Evolutionary conservation across 2,113 vertebrate species (phyloP).

Genomic region (Salvelinus sp.): DNA sequence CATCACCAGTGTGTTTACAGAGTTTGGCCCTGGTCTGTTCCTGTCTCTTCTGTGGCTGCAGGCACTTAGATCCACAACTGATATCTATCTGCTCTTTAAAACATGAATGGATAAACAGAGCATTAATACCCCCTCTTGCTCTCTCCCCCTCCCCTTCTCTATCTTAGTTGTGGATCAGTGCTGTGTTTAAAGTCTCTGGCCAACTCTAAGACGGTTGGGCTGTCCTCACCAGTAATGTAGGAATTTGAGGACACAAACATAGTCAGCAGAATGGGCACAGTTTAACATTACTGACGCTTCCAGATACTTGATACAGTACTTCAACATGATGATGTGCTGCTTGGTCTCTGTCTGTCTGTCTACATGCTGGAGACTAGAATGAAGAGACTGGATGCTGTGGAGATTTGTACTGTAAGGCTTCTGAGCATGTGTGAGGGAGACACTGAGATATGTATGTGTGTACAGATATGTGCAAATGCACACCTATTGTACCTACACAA

Average conservation of each 20-base stretch:
- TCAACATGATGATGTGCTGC: slow-evolving; percentile 15
- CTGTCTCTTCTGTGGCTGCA: background rate
- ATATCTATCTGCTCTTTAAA: background rate
- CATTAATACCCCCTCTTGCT: background rate
- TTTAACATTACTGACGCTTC: slow-evolving; percentile 17
- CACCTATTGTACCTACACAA: background rate
- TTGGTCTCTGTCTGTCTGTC: background rate
- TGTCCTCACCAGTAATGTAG: background rate
- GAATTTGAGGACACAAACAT: slow-evolving; percentile 1
- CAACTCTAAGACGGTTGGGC: background rate
- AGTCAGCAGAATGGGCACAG: slow-evolving; percentile 4
- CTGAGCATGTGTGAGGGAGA: background rate
- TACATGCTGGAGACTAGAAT: background rate
- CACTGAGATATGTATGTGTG: background rate
- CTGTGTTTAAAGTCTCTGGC: slow-evolving; percentile 12
- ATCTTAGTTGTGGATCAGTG: slow-evolving; percentile 5
- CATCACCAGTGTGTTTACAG: background rate
- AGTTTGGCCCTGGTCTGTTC: background rate
- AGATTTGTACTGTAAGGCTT: background rate
- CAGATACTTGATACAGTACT: slow-evolving; percentile 25
- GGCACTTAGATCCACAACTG: background rate
- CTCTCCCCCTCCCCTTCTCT: background rate
- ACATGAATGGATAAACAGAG: background rate
- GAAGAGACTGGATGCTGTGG: slow-evolving; percentile 2
- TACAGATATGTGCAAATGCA: background rate